Base-by-base conservation (phyloP, 2,888 invertebrate species). In the Hyles lineata region DNA sequence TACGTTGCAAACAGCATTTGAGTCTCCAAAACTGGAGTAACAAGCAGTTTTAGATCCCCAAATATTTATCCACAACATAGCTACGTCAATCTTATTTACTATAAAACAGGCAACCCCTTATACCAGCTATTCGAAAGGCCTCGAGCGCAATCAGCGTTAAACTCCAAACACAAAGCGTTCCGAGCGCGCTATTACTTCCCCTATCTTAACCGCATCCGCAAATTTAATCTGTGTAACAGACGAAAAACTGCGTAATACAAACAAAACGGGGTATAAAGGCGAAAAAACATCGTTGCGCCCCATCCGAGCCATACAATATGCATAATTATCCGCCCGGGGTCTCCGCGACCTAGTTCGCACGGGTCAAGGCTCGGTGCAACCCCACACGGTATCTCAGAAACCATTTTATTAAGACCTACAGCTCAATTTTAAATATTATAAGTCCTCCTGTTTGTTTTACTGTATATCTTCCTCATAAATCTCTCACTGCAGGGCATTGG, bases 281-380 rank as follows among this genome's bases (percentile, higher is more conserved):
- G n/a, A 25, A 52, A 61, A 60, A 61, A 52, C 43, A 43, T 50
- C 43, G 25, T 52, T 71, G 25, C 73, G 43, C 62, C 59, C 75
- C 79, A 76, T 82, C 82, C 83, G 84, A 82, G 81, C 74, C 79
- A 85, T 84, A 79, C 81, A 85, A 87, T 86, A 84, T 87, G 87
- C 87, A 87, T 84, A 86, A 84, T 85, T 79, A 82, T 76, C 81
- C 81, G 76, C 78, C 80, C 78, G 72, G 75, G 80, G 80, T 78
- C 78, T 80, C 78, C 74, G 75, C 78, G 88, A 86, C 88, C 88
- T 81, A 88, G 77, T 83, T 88, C 70, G 60, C 70, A 70, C 78
- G 74, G 86, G 88, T 86, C 88, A 88, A 88, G 88, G 88, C 77
- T 79, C 58, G 25, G 50, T 61, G 69, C 60, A 60, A 69, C 72